Evolutionary conservation across 2,113 vertebrate species (phyloP), one percentile per base, ranked within the genome.

Genomic region (Thalassoma bifasciatum): DNA sequence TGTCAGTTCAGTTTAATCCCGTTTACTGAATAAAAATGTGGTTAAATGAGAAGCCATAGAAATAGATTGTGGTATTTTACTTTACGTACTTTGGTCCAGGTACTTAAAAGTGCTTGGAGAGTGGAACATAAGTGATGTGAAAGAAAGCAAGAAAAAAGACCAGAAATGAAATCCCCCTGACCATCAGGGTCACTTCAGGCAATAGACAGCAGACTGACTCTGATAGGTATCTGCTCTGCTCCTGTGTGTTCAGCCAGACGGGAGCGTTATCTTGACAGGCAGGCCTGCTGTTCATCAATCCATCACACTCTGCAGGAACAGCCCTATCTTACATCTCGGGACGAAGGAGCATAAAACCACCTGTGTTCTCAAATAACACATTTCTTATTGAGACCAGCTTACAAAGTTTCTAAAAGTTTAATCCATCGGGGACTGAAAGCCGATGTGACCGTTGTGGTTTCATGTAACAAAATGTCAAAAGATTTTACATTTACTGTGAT

Each of bases 251-350:
- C 49, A 60, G 57, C 60, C 38, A 82, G 68, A 65, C 21, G 22
- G 53, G 54, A 51, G 9, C 37, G 46, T 88, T 89, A 88, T 89
- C 87, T 88, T 63, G 80, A 82, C 76, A 85, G 75, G 19, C 53
- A 51, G 62, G 49, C 65, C 82, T 88, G 87, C 80, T 75, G 59
- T 84, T 81, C 76, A 68, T 86, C 84, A 81, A 40, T 80, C 71
- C 52, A 68, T 86, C 78, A 77, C 72, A 79, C 70, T 59, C 61
- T 37, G 44, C 60, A 63, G 59, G 65, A 21, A 23, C 47, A 71
- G 46, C 63, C n/a, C 8, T 76, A 64, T 84, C 75, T 71, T 30
- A 66, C 67, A 77, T 84, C 78, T 68, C 30, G 5, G 54, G 52
- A 58, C 58, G 57, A 57, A 66, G 26, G 24, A 10, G 36, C 12